Percentiles rank a stretch among this genome's conserved stretches.
Evolutionary conservation across 2,113 vertebrate species (phyloP).

Genomic region (Pelmatolapia mariae): DNA sequence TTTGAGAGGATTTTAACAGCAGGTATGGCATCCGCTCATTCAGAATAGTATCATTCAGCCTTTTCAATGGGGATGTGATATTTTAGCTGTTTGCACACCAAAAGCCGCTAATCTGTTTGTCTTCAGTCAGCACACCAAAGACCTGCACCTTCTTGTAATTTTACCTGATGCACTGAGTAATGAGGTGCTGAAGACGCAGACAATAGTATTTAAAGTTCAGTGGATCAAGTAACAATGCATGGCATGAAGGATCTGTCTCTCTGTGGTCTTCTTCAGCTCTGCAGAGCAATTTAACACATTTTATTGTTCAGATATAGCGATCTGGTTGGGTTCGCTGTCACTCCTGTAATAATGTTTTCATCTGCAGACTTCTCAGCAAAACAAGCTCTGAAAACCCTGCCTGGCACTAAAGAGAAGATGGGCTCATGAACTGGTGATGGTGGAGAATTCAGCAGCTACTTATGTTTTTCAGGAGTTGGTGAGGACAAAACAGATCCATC

Average conservation of each 20-base stretch:
- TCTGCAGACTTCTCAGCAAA: background rate
- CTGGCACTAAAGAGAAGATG: background rate
- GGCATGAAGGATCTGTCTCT: background rate
- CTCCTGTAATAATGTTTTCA: background rate
- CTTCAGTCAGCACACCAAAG: constrained; percentile 3
- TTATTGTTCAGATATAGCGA: background rate
- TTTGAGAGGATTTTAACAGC: constrained; percentile 38
- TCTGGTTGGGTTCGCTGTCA: background rate
- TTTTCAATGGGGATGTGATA: constrained; percentile 29
- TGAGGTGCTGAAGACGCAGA: background rate
- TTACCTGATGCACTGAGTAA: background rate
- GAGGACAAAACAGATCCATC: background rate
- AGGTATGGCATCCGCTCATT: constrained; percentile 7
- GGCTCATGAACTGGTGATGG: background rate
- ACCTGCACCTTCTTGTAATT: background rate
- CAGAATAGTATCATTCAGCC: constrained; percentile 28
- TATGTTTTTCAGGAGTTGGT: background rate
- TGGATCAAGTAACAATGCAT: background rate
- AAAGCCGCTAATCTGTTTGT: constrained; percentile 9
- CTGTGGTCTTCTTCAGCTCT: background rate
- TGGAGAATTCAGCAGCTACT: background rate
- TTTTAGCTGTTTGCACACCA: constrained; percentile 14
- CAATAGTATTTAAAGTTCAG: background rate
- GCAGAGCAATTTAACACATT: background rate
- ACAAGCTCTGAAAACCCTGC: background rate